Evolutionary conservation across 2,797 vertebrate species (phyloP).

Genomic region (Menidia menidia): DNA sequence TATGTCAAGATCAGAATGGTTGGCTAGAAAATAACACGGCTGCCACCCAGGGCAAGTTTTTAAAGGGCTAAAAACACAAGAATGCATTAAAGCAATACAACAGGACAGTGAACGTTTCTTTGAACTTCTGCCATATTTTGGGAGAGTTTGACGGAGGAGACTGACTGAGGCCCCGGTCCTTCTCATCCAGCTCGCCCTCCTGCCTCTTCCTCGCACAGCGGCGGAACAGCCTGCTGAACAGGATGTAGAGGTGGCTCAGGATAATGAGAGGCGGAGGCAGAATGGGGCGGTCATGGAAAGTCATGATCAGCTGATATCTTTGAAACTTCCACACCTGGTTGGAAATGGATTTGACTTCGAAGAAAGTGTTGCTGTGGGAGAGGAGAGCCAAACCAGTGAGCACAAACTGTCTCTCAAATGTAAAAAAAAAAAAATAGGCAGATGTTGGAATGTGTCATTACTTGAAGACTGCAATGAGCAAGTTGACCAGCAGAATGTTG

Average conservation of each 20-base stretch:
- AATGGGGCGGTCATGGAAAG: conserved; percentile 96
- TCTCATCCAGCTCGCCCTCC: conserved; percentile 93
- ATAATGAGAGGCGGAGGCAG: conserved; percentile 98
- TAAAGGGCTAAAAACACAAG: too few species aligned
- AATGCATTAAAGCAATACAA: background rate
- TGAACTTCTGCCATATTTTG: background rate
- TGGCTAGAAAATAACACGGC: background rate
- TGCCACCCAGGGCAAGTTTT: too few species aligned
- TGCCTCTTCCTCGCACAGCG: conserved; percentile 83
- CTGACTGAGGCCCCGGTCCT: conserved; percentile 94
- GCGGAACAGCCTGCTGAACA: conserved; percentile 87
- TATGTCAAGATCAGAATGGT: background rate
- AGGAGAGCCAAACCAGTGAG: conserved; percentile 16
- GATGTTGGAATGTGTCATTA: conserved; percentile 68
- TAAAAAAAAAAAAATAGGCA: conserved; percentile 1
- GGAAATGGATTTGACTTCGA: conserved; percentile 98
- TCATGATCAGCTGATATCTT: conserved; percentile 98
- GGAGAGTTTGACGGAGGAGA: conserved; percentile 14
- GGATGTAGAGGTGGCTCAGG: conserved; percentile 94
- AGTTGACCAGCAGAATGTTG: conserved; percentile 97
- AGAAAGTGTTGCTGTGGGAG: conserved; percentile 94
- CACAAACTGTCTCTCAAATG: background rate
- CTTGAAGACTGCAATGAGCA: conserved; percentile 99
- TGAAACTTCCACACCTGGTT: conserved; percentile 99
- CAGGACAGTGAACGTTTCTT: background rate